Percentiles rank a stretch among this genome's conserved stretches.
These are phyloP conservation scores for Trimorus sp. DNA, from an alignment of 2,888 invertebrate genomes.

Conservation along the genomic window DNA sequence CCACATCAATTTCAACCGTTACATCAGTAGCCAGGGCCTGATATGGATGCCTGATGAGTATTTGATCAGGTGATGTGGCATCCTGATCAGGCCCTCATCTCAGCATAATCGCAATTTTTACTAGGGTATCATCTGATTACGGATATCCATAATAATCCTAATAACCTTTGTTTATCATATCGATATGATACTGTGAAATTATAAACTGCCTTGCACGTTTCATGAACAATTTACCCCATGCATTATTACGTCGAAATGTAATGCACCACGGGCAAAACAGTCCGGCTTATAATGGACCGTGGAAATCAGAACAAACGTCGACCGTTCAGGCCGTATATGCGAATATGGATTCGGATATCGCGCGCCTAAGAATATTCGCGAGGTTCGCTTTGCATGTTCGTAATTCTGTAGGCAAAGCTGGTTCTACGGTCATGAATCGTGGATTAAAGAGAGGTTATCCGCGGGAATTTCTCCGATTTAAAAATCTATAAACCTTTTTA, in stretches of 20 bases:
- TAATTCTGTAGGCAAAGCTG: constrained; percentile 55
- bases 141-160: too few species aligned
- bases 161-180: too few species aligned
- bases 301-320: constrained; percentile 68
- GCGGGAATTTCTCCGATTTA: constrained; percentile 40
- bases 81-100: too few species aligned
- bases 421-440: constrained; percentile 41
- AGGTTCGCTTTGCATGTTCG: constrained; percentile 52
- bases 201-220: too few species aligned
- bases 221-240: constrained; percentile 69
- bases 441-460: constrained; percentile 51
- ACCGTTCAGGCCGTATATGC: constrained; percentile 57
- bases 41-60: too few species aligned
- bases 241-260: constrained; percentile 73
- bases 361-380: constrained; percentile 41
- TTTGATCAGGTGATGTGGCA: too few species aligned
- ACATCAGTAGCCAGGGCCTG: too few species aligned
- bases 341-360: constrained; percentile 54
- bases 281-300: constrained; percentile 64
- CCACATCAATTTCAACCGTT: too few species aligned
- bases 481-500: constrained; percentile 50
- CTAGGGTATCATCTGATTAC: too few species aligned
- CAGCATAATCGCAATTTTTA: too few species aligned
- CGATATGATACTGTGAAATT: too few species aligned
- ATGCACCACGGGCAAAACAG: constrained; percentile 70